Percentiles rank a stretch among this genome's conserved stretches.
Conservation (phyloP, 2,888 invertebrate genomes). For the Choristoneura rosaceana region DNA sequence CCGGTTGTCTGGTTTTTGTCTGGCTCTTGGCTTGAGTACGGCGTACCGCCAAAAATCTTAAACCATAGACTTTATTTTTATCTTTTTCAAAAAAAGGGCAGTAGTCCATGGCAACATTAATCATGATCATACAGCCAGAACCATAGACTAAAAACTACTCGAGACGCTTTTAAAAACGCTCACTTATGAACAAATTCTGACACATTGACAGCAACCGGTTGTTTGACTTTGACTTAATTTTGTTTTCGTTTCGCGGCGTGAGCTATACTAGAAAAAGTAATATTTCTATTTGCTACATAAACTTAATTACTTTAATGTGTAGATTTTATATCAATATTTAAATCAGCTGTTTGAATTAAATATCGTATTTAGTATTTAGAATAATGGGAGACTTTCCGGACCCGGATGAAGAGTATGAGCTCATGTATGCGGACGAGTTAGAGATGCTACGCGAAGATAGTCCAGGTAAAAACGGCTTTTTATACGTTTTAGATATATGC, state of each 20-base stretch:
- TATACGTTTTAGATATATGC: neutral
- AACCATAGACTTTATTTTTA: neutral
- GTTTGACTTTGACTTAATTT: conserved; percentile 2
- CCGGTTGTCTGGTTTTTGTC: neutral
- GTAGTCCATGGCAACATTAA: too few relatives aligned
- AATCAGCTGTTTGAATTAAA: neutral
- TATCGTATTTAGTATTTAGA: neutral
- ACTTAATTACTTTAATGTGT: neutral
- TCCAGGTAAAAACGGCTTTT: conserved; percentile 51
- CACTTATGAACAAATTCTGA: too few relatives aligned
- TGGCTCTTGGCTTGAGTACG: neutral
- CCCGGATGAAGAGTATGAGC: conserved; percentile 88
- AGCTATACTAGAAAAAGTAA: neutral
- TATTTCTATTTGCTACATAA: neutral
- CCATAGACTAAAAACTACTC: too few relatives aligned
- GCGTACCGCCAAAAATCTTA: neutral
- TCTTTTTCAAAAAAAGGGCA: neutral
- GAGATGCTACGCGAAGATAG: conserved; percentile 85
- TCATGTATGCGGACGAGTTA: conserved; percentile 89
- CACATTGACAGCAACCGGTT: neutral
- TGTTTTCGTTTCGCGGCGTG: conserved; percentile 2
- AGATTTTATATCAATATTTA: neutral
- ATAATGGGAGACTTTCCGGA: conserved; percentile 85
- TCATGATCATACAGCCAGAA: too few relatives aligned
- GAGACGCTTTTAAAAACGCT: too few relatives aligned